Evolutionary conservation across 2,113 vertebrate genomes (phyloP).

Genomic region (Pomatostomus ruficeps): DNA sequence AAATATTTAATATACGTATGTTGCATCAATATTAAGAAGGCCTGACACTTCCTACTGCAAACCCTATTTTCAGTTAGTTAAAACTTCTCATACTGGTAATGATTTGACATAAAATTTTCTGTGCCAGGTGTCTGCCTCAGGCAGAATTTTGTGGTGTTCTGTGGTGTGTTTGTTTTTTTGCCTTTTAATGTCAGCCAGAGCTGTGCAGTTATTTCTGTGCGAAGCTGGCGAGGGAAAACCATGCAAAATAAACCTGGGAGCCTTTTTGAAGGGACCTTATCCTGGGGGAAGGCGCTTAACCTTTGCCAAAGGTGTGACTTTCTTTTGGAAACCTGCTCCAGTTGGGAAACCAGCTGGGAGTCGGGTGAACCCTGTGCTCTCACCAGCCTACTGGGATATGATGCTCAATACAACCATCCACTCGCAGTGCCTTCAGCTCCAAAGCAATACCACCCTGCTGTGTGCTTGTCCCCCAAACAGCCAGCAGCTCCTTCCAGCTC

Average conservation of each 20-base stretch:
- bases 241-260: neutral
- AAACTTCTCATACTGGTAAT: neutral
- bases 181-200: slow-evolving; percentile 34
- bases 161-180: neutral
- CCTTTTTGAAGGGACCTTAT: neutral
- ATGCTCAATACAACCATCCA: neutral
- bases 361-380: neutral
- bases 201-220: neutral
- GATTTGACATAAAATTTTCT: slow-evolving; percentile 7
- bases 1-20: neutral
- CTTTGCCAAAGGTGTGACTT: neutral
- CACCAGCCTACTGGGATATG: neutral
- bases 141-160: slow-evolving; percentile 23
- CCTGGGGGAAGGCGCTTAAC: neutral
- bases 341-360: neutral
- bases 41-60: neutral
- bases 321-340: neutral
- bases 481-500: neutral
- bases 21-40: neutral
- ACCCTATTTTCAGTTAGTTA: slow-evolving; percentile 8
- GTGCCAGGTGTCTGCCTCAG: slow-evolving; percentile 37
- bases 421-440: neutral
- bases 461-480: neutral
- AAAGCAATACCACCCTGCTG: neutral
- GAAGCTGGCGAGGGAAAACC: neutral